phyloP scores from a whole-genome alignment of 1,140 invertebrate genomes.

The Pseudomyrmex cubaensis region DNA sequence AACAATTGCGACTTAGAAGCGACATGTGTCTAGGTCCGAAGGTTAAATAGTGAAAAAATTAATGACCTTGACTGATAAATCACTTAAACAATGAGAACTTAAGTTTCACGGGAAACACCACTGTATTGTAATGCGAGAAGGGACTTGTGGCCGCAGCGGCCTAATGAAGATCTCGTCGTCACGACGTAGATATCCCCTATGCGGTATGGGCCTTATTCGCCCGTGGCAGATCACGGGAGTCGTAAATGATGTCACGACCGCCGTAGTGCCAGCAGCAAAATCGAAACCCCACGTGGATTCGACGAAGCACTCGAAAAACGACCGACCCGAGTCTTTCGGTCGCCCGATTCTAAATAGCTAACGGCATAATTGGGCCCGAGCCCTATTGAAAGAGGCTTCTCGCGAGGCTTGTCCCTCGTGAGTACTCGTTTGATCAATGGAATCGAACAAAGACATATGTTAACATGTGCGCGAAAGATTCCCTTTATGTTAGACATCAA shows the following conservation, averaged over 20 bases:
- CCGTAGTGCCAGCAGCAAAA: slow-evolving; percentile 74
- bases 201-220: slow-evolving; percentile 67
- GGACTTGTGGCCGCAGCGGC: slow-evolving; percentile 70
- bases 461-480: slow-evolving; percentile 4
- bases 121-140: neutral
- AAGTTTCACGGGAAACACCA: neutral
- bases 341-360: slow-evolving; percentile 64
- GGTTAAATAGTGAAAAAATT: no score
- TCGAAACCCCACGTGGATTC: slow-evolving; percentile 77
- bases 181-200: slow-evolving; percentile 68
- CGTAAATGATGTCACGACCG: slow-evolving; percentile 82
- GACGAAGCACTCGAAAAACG: slow-evolving; percentile 67
- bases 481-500: neutral
- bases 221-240: slow-evolving; percentile 79
- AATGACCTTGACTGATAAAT: no score
- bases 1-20: no score
- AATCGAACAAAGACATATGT: slow-evolving; percentile 51
- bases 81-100: no score
- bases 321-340: slow-evolving; percentile 48
- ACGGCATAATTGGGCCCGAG: slow-evolving; percentile 74
- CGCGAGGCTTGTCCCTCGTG: slow-evolving; percentile 54
- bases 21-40: no score
- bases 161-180: slow-evolving; percentile 82
- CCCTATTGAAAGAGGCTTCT: slow-evolving; percentile 53
- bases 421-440: slow-evolving; percentile 49